Evolutionary conservation across 2,113 vertebrate species (phyloP).

Genomic region (Corapipo altera): DNA sequence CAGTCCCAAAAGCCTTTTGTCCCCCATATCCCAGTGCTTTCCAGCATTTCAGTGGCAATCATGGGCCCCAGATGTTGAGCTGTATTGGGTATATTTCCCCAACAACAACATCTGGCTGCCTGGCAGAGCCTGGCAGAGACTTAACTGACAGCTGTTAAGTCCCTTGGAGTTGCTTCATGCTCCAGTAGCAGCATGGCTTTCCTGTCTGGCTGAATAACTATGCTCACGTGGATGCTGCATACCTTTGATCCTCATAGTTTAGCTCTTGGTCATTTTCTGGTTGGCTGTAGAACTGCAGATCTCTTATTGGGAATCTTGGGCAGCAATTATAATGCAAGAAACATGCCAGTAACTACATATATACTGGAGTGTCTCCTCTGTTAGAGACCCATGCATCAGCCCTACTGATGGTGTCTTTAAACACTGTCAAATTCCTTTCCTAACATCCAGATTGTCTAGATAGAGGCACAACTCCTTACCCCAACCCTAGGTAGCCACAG

Average conservation of each 20-base stretch:
- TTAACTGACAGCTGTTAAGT: not conserved
- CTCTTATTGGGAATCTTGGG: not conserved
- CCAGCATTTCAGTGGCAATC: not conserved
- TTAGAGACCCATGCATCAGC: not conserved
- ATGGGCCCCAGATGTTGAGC: not conserved
- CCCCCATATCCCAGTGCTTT: not conserved
- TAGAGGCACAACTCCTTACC: not conserved
- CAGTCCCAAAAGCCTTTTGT: not conserved
- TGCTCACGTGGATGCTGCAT: not conserved
- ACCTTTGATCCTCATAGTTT: not conserved
- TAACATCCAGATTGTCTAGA: not conserved
- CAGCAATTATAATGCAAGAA: not conserved
- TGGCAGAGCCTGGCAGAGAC: constrained; percentile 12
- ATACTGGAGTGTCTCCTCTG: not conserved
- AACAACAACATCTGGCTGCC: constrained; percentile 52
- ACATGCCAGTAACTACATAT: accelerated
- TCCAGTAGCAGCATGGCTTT: not conserved
- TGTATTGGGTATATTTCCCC: not conserved
- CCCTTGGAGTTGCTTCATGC: not conserved
- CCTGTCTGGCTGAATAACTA: not conserved
- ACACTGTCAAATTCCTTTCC: not conserved
- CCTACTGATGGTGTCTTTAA: accelerated
- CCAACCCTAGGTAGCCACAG: not conserved
- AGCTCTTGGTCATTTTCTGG: not conserved
- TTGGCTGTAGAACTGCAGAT: not conserved